Conservation (phyloP, 2,113 vertebrate species). For the Actinemys pallida region DNA sequence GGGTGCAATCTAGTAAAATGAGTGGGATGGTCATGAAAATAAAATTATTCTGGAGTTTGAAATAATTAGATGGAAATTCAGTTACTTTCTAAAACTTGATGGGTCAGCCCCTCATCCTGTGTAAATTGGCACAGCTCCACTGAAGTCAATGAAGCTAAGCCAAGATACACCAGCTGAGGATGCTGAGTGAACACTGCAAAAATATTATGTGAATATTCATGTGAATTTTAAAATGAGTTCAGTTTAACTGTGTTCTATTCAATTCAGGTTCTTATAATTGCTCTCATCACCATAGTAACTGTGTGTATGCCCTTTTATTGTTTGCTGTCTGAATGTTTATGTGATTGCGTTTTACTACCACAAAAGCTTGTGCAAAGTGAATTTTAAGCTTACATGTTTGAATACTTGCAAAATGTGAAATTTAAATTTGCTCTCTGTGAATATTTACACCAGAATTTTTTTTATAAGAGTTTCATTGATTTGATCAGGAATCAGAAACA, state of each 20-base stretch:
- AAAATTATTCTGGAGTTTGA: neutral
- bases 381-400: neutral
- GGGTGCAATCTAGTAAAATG: neutral
- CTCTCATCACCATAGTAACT: neutral
- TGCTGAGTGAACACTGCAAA: neutral
- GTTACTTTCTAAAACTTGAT: neutral
- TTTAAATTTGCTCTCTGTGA: neutral
- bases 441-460: neutral
- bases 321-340: neutral
- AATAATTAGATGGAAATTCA: neutral
- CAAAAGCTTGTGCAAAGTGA: neutral
- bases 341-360: neutral
- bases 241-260: neutral
- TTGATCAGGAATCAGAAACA: neutral
- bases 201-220: neutral
- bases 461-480: neutral
- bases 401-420: neutral
- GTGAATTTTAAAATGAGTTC: neutral
- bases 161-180: neutral
- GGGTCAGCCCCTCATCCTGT: neutral
- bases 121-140: neutral
- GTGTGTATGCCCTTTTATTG: neutral
- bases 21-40: neutral
- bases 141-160: neutral
- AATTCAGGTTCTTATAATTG: neutral